These are phyloP conservation scores for Manacus vitellinus DNA, from an alignment of 2,113 vertebrate genomes.

Conservation along the genomic window DNA sequence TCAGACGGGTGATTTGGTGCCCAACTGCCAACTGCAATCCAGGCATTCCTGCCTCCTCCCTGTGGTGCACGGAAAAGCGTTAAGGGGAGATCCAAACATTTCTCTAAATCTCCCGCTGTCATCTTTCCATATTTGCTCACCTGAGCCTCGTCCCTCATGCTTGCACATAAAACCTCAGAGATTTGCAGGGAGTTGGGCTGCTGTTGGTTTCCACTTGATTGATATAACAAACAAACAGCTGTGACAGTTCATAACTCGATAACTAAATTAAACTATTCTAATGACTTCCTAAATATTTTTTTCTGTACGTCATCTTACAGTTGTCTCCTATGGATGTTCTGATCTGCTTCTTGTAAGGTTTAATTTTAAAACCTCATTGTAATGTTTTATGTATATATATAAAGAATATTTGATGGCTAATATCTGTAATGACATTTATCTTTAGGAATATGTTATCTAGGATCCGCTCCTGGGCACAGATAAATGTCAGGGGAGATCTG, in stretches of 20 bases:
- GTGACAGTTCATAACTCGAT: neutral
- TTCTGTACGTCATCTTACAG: neutral
- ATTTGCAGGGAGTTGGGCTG: neutral
- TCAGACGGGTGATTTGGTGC: neutral
- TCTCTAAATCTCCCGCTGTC: neutral
- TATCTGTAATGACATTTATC: slow-evolving; percentile 55
- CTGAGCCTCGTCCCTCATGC: neutral
- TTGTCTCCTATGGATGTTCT: neutral
- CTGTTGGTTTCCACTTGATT: neutral
- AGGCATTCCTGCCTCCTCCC: neutral
- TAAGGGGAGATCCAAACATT: neutral
- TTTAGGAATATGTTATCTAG: slow-evolving; percentile 20
- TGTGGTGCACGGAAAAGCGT: fast-evolving
- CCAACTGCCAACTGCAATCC: neutral
- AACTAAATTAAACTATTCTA: slow-evolving; percentile 9
- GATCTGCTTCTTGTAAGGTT: neutral
- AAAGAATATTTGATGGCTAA: slow-evolving; percentile 44
- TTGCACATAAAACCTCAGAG: neutral
- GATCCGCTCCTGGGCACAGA: slow-evolving; percentile 18
- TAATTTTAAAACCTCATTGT: slow-evolving; percentile 31
- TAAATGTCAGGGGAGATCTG: slow-evolving; percentile 56
- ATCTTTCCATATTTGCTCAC: neutral
- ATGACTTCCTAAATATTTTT: slow-evolving; percentile 21
- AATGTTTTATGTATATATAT: slow-evolving; percentile 60
- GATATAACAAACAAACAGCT: neutral